phyloP scores from a whole-genome alignment of 1,140 invertebrate species.

The Meloidogyne floridensis region DNA sequence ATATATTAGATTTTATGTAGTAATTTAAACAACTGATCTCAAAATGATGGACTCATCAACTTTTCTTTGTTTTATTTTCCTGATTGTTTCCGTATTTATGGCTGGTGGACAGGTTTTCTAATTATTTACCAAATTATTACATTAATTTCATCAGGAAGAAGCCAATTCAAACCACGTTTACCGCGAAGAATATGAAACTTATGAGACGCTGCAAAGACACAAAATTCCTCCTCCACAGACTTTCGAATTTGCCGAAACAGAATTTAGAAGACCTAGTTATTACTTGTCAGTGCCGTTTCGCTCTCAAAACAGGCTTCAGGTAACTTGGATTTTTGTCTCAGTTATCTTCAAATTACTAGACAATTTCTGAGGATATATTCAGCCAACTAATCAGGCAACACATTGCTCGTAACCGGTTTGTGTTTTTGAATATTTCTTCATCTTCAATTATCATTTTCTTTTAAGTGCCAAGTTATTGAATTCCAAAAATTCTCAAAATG shows the following conservation, averaged over 20 bases:
- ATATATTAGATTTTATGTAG: background rate
- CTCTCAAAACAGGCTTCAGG: slow-evolving; percentile 13
- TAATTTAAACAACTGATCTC: background rate
- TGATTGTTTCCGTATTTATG: background rate
- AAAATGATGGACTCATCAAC: background rate
- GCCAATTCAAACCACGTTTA: background rate
- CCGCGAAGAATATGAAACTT: slow-evolving; percentile 25
- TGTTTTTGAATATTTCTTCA: too few species aligned
- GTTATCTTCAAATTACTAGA: background rate
- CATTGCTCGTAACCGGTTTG: slow-evolving; percentile 34
- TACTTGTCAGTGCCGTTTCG: slow-evolving; percentile 34
- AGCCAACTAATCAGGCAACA: slow-evolving; percentile 29
- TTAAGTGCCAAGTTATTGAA: slow-evolving; percentile 1
- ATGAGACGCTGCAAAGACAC: slow-evolving; percentile 1
- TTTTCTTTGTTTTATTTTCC: background rate
- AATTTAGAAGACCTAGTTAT: slow-evolving; percentile 29
- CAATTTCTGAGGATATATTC: slow-evolving; percentile 11
- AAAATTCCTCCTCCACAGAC: background rate
- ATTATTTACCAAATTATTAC: background rate
- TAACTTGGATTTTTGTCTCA: background rate
- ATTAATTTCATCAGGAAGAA: background rate
- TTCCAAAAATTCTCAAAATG: slow-evolving; percentile 1
- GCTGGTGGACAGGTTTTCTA: background rate
- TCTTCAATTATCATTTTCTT: background rate
- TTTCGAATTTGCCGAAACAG: slow-evolving; percentile 34